phyloP scores from a whole-genome alignment of 2,888 invertebrate genomes.

The Hirtodrosophila duncani region DNA sequence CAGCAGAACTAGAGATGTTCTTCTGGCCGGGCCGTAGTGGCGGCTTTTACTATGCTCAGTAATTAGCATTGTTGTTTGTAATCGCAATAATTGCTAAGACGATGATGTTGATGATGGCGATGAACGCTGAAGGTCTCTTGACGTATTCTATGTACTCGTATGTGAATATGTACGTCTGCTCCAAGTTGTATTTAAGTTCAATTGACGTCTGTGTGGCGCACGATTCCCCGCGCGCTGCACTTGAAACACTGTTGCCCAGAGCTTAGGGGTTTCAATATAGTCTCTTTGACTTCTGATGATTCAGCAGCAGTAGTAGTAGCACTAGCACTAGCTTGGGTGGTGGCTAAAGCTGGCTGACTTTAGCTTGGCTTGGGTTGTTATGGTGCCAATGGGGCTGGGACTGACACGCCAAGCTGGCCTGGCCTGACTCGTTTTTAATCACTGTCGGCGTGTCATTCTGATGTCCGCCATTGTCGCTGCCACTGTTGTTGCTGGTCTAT shows the following conservation, averaged over 20 bases:
- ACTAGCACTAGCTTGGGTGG: conserved; percentile 21
- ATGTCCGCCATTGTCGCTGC: conserved; percentile 65
- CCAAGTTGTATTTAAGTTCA: conserved; percentile 45
- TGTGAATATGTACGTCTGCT: too few species aligned
- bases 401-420: conserved; percentile 23
- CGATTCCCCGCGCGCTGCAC: too few species aligned
- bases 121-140: conserved; percentile 54
- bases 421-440: conserved; percentile 51
- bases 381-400: conserved; percentile 58
- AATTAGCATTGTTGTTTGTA: conserved; percentile 51
- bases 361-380: conserved; percentile 13
- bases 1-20: conserved; percentile 22
- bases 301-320: conserved; percentile 37
- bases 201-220: conserved; percentile 37
- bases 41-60: conserved; percentile 29
- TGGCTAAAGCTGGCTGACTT: conserved; percentile 5
- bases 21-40: conserved; percentile 11
- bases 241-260: conserved; percentile 29
- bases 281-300: conserved; percentile 41
- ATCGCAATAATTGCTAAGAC: conserved; percentile 15
- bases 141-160: conserved; percentile 40
- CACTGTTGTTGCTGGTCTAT: conserved; percentile 60
- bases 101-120: conserved; percentile 36
- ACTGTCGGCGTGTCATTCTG: conserved; percentile 63
- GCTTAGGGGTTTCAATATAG: too few species aligned